A percentile compares a stretch with the other conserved stretches of the same genome.
Evolutionary conservation across 2,113 vertebrate genomes (phyloP).

Genomic region (Microcebus jonahi): DNA sequence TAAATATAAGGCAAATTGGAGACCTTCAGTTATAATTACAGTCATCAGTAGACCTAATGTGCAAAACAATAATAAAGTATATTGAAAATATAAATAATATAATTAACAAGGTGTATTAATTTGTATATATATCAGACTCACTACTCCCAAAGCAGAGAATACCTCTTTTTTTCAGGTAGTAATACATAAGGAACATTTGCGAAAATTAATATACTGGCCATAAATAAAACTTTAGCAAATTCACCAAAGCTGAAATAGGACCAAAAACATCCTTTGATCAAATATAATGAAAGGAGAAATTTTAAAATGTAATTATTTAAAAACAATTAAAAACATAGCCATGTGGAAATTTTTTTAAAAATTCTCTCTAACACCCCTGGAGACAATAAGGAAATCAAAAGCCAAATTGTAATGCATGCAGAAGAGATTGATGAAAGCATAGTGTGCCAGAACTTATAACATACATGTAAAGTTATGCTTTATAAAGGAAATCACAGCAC

Average conservation of each 20-base stretch:
- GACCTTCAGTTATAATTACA: not conserved
- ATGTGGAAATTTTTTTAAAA: not conserved
- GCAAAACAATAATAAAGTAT: not conserved
- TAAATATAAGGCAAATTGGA: not conserved
- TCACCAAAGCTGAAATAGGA: not conserved
- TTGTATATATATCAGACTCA: not conserved
- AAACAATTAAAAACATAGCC: not conserved
- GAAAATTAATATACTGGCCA: not conserved
- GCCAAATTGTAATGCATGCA: not conserved
- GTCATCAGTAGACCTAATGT: not conserved
- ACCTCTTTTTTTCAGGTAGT: not conserved
- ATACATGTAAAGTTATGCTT: not conserved
- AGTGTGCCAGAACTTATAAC: not conserved
- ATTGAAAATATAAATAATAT: not conserved
- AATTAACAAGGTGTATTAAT: not conserved
- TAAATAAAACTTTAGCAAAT: not conserved
- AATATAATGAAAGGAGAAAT: not conserved
- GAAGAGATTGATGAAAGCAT: not conserved
- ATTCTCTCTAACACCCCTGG: not conserved
- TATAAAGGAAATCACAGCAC: not conserved
- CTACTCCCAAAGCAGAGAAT: not conserved
- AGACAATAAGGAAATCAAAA: conserved; percentile 37
- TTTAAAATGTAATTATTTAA: conserved; percentile 3
- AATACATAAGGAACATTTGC: not conserved
- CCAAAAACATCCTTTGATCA: not conserved